phyloP scores from a whole-genome alignment of 2,797 vertebrate genomes.

The Pitangus sulphuratus region DNA sequence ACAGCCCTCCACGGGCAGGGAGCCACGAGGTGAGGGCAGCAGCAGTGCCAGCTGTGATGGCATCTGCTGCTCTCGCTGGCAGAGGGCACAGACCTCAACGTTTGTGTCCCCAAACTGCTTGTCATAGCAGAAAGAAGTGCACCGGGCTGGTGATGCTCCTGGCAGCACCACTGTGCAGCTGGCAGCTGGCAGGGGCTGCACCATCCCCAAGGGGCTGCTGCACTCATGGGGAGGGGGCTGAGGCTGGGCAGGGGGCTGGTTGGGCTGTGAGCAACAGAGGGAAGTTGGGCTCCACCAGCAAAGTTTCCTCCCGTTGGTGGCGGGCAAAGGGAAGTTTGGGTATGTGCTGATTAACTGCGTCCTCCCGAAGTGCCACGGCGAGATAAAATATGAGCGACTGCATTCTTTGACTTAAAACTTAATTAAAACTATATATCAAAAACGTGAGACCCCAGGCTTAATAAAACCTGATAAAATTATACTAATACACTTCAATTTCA shows the following conservation, averaged over 20 bases:
- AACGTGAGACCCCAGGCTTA: conserved; percentile 59
- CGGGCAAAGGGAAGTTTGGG: neutral
- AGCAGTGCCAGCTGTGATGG: neutral
- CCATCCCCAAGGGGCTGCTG: accelerated
- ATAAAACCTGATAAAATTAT: conserved; percentile 70
- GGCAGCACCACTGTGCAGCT: neutral
- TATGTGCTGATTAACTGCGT: conserved; percentile 45
- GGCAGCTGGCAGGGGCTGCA: neutral
- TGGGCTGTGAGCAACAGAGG: neutral
- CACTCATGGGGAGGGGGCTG: neutral
- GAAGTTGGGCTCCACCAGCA: neutral
- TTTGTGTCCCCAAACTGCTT: accelerated
- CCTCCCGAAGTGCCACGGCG: neutral
- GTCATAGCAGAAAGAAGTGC: neutral
- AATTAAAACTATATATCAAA: conserved; percentile 77
- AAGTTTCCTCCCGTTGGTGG: neutral
- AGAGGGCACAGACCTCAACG: neutral
- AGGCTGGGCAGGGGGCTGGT: neutral
- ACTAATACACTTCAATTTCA: conserved; percentile 65
- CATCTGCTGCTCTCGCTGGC: neutral
- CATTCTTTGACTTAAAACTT: conserved; percentile 72
- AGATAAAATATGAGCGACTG: conserved; percentile 62
- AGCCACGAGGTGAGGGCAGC: neutral
- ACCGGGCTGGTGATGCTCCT: neutral
- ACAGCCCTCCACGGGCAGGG: neutral